Evolutionary conservation across 2,888 invertebrate species (phyloP).

Genomic region (Caenorhabditis macrosperma): DNA sequence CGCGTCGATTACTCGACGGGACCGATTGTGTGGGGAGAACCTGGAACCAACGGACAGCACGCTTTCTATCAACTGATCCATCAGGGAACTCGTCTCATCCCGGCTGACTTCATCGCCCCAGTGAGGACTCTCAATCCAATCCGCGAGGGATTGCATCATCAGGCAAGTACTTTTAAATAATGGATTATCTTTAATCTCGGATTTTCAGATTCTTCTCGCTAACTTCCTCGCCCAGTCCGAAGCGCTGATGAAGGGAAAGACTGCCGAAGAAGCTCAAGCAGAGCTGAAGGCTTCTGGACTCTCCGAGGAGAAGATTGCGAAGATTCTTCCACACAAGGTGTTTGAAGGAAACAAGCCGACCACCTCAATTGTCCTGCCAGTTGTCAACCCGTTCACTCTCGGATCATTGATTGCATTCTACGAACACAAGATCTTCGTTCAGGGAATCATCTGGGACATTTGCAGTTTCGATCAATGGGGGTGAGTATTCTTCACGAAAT

Average conservation of each 20-base stretch:
- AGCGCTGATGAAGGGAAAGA: constrained; percentile 92
- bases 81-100: constrained; percentile 87
- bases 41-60: constrained; percentile 99
- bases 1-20: constrained; percentile 84
- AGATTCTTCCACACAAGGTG: constrained; percentile 93
- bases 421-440: constrained; percentile 98
- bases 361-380: constrained; percentile 93
- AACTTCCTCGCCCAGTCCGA: constrained; percentile 99
- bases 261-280: constrained; percentile 85
- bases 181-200: too few relatives aligned
- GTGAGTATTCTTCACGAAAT: too few relatives aligned
- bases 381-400: constrained; percentile 92
- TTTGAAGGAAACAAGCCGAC: constrained; percentile 97
- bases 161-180: constrained; percentile 81
- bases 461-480: constrained; percentile 99
- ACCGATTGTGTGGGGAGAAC: constrained; percentile 96
- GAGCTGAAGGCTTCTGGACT: constrained; percentile 90
- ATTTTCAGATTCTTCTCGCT: constrained; percentile 88
- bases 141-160: constrained; percentile 89
- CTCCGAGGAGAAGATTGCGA: constrained; percentile 86
- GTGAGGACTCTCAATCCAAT: constrained; percentile 93
- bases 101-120: constrained; percentile 96
- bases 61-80: constrained; percentile 91
- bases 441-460: constrained; percentile 98
- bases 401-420: constrained; percentile 96